phyloP scores from a whole-genome alignment of 2,888 invertebrate species.

The Cylindroiulus punctatus region DNA sequence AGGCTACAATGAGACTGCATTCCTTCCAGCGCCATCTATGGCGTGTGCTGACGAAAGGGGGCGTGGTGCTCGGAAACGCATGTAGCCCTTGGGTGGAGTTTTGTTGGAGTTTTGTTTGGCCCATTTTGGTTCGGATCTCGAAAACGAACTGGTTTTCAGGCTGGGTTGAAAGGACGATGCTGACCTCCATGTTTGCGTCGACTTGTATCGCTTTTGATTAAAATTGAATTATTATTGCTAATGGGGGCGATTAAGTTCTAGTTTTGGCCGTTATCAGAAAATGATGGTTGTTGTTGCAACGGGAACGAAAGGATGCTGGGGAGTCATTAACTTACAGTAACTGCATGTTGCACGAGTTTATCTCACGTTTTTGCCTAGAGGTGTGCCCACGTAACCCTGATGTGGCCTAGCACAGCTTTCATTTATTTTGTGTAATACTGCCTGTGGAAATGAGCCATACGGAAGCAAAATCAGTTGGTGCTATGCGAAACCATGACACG shows the following conservation, averaged over 20 bases:
- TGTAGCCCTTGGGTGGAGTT: neutral
- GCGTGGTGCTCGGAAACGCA: neutral
- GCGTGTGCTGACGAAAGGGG: neutral
- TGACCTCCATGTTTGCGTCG: conserved; percentile 1
- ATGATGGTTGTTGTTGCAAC: neutral
- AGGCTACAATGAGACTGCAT: conserved; percentile 10
- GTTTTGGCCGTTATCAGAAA: neutral
- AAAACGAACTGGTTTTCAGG: neutral
- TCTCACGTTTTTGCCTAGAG: too few species aligned
- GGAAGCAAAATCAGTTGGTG: too few species aligned
- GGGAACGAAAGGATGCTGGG: neutral
- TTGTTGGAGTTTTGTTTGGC: neutral
- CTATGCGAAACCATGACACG: too few species aligned
- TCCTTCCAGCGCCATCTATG: conserved; percentile 34
- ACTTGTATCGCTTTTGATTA: neutral
- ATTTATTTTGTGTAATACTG: too few species aligned
- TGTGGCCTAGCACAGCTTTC: too few species aligned
- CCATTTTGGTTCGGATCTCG: neutral
- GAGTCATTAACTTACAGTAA: too few species aligned
- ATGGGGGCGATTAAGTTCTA: neutral
- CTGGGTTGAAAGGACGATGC: neutral
- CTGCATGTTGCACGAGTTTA: too few species aligned
- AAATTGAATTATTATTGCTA: neutral
- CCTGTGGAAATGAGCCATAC: too few species aligned
- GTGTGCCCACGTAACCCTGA: too few species aligned